Evolutionary conservation across 2,888 invertebrate species (phyloP).

Genomic region (Nasonovia ribisnigri): DNA sequence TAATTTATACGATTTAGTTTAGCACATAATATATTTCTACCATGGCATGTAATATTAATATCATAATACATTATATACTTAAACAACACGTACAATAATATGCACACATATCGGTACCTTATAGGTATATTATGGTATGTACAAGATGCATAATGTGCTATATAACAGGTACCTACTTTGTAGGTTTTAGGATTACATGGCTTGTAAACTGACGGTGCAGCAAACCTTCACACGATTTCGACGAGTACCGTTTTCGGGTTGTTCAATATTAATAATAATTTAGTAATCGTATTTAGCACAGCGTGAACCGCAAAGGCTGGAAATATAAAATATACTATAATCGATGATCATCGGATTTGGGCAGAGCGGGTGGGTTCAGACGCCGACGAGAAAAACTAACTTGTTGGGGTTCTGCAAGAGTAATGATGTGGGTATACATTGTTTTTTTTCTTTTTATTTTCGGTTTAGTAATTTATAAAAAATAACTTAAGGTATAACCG

Average conservation of each 20-base stretch:
- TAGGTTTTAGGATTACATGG: constrained; percentile 8
- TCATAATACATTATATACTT: background rate
- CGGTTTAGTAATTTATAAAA: background rate
- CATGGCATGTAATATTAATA: background rate
- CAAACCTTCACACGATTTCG: background rate
- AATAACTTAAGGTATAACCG: background rate
- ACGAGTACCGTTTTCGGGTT: background rate
- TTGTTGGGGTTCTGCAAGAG: background rate
- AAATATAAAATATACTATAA: background rate
- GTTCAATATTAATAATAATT: background rate
- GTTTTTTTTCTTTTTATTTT: background rate
- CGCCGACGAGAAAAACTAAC: background rate
- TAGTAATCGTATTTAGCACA: background rate
- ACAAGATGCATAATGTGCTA: background rate
- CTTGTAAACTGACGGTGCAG: background rate
- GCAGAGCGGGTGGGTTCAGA: background rate
- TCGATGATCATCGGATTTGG: background rate
- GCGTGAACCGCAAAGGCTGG: background rate
- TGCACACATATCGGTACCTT: background rate
- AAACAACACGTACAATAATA: background rate
- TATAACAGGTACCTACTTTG: background rate
- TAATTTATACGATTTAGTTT: constrained; percentile 21
- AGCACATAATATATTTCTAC: background rate
- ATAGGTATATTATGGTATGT: background rate
- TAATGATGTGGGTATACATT: background rate